phyloP scores from a whole-genome alignment of 2,888 invertebrate species.

The Epinotia ramella region DNA sequence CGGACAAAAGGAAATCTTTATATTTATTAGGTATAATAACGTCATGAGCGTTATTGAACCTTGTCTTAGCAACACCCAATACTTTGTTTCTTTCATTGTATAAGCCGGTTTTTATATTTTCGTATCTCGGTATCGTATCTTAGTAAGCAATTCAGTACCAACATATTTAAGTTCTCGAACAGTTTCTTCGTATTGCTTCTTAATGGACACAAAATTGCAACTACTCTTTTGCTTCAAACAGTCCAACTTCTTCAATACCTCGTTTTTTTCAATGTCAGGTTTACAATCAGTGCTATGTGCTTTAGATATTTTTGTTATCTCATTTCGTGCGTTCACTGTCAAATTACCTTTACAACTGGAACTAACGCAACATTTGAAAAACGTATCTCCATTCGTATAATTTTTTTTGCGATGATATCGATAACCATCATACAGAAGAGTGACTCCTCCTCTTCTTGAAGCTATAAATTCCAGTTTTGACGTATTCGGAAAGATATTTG shows the following conservation, averaged over 20 bases:
- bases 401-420: too few species aligned
- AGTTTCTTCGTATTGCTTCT: slow-evolving; percentile 22
- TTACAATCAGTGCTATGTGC: too few species aligned
- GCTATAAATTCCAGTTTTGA: too few species aligned
- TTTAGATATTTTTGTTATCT: too few species aligned
- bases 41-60: slow-evolving; percentile 17
- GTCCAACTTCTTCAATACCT: too few species aligned
- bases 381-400: too few species aligned
- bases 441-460: too few species aligned
- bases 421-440: too few species aligned
- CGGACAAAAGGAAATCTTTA: slow-evolving; percentile 13
- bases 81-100: slow-evolving; percentile 12
- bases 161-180: slow-evolving; percentile 18
- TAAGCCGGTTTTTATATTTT: slow-evolving; percentile 8
- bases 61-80: slow-evolving; percentile 19
- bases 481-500: slow-evolving; percentile 4
- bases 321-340: too few species aligned
- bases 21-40: slow-evolving; percentile 24
- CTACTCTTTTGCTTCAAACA: slow-evolving; percentile 22
- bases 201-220: slow-evolving; percentile 23
- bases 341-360: too few species aligned
- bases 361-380: too few species aligned
- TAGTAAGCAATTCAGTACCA: slow-evolving; percentile 7
- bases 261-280: too few species aligned
- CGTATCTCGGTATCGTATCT: slow-evolving; percentile 10